A percentile compares a stretch with the other conserved stretches of the same genome.
phyloP scores from a whole-genome alignment of 2,888 invertebrate species.

The Troides helena region DNA sequence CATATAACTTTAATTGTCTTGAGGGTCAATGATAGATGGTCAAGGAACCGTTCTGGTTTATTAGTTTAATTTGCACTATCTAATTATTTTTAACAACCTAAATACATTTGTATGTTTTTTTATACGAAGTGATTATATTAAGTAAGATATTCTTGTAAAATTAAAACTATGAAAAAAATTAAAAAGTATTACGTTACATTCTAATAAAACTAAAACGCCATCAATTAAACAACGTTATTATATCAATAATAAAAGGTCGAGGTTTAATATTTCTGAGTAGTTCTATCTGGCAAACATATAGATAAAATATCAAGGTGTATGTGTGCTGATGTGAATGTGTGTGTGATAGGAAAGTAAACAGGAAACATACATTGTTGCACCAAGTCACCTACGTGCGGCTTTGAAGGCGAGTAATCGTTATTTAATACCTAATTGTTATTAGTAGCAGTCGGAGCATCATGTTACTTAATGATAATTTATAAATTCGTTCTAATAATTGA shows the following conservation, averaged over 20 bases:
- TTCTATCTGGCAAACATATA: conserved; percentile 1
- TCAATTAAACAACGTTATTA: background rate
- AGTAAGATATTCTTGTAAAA: too few species aligned
- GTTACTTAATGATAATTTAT: conserved; percentile 38
- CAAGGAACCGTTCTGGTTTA: too few species aligned
- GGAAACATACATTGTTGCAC: conserved; percentile 50
- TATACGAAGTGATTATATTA: too few species aligned
- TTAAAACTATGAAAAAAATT: too few species aligned
- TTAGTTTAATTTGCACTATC: too few species aligned
- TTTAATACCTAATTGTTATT: conserved; percentile 41
- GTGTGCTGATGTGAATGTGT: conserved; percentile 32
- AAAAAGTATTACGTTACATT: background rate
- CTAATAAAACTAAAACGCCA: background rate
- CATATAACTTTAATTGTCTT: too few species aligned
- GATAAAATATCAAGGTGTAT: conserved; percentile 10
- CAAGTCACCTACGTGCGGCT: conserved; percentile 28
- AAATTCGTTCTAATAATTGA: background rate
- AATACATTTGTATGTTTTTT: too few species aligned
- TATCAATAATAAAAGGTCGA: conserved; percentile 5
- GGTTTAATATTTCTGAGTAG: conserved; percentile 15
- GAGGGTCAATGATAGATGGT: too few species aligned
- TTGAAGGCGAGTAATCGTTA: conserved; percentile 41
- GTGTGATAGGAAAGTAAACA: conserved; percentile 46
- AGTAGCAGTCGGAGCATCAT: conserved; percentile 37
- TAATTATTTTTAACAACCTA: too few species aligned